These are phyloP conservation scores for Drosophila tsacasi DNA, from an alignment of 1,140 invertebrate genomes.

Conservation along the genomic window DNA sequence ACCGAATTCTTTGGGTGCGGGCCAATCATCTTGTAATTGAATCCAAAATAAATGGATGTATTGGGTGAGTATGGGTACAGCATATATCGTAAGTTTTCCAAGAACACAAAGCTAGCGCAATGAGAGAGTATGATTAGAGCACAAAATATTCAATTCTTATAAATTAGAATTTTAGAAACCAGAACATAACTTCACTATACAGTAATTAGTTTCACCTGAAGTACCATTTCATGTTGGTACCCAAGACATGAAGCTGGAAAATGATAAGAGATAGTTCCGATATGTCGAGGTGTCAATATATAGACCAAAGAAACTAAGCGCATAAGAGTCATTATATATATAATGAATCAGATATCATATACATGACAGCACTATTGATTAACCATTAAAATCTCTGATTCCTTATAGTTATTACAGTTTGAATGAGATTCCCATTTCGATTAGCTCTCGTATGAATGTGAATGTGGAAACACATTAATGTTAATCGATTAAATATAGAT, in stretches of 20 bases:
- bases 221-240: background rate
- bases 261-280: background rate
- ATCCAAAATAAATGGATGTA: conserved; percentile 94
- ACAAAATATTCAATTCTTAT: too few species aligned
- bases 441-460: background rate
- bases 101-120: conserved; percentile 88
- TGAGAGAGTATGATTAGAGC: background rate
- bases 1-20: conserved; percentile 42
- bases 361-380: background rate
- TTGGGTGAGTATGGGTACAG: conserved; percentile 89
- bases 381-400: background rate
- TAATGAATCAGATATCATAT: background rate
- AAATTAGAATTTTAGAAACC: background rate
- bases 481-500: background rate
- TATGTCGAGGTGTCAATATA: background rate
- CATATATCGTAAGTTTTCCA: conserved; percentile 96
- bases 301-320: background rate
- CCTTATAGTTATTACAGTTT: background rate
- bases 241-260: background rate
- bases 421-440: background rate
- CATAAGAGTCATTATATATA: too few species aligned
- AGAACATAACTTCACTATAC: background rate
- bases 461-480: background rate
- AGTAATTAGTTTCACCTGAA: background rate
- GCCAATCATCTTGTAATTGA: conserved; percentile 89